Conservation (phyloP, 1,140 invertebrate species). For the Cydia splendana region DNA sequence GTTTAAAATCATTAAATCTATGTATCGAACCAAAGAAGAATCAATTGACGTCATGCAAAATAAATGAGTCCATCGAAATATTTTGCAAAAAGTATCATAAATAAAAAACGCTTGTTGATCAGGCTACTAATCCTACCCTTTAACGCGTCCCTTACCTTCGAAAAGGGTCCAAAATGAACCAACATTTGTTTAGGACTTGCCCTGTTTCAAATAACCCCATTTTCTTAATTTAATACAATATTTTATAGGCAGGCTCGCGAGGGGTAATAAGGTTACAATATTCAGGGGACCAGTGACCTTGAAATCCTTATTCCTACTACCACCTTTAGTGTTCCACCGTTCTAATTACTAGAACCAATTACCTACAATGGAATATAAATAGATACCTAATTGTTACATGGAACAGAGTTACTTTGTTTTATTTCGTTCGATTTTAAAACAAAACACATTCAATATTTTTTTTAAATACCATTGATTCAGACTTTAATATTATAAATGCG, state of each 20-base stretch:
- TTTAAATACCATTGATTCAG: no score
- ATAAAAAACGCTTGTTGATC: background rate
- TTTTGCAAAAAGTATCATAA: no score
- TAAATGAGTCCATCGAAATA: no score
- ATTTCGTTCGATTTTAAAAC: no score
- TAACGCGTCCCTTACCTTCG: constrained; percentile 19
- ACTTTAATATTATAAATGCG: no score
- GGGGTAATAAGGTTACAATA: background rate
- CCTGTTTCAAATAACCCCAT: constrained; percentile 7
- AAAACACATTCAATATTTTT: no score
- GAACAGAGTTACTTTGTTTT: no score
- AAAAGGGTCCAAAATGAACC: background rate
- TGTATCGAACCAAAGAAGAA: no score
- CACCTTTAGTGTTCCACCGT: background rate
- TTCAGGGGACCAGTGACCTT: background rate
- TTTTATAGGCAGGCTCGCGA: background rate
- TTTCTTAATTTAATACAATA: constrained; percentile 1
- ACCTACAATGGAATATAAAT: no score
- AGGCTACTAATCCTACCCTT: constrained; percentile 16
- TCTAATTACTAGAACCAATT: background rate
- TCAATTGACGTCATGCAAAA: no score
- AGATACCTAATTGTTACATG: no score
- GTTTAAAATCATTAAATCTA: no score
- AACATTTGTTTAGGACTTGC: constrained; percentile 14
- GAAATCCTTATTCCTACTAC: background rate